Base-by-base conservation (phyloP, 1,140 invertebrate species). In the Elymnias hypermnestra region DNA sequence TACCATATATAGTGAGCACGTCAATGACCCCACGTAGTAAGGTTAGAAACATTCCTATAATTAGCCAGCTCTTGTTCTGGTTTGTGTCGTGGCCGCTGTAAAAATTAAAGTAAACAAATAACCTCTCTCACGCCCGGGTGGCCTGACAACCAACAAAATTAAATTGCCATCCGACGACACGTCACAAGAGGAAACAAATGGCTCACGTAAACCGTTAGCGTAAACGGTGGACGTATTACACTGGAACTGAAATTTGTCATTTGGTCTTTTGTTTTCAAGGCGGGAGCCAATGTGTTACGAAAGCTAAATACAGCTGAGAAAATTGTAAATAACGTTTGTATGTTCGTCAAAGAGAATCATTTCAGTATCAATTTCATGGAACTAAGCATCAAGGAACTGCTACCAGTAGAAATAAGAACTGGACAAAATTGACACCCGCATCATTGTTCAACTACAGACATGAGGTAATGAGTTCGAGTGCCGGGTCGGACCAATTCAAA, bases 41-140 rank as follows among this genome's bases (percentile, higher is more conserved):
- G 58, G 67, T 75, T 77, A 72, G 63, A 53, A 71, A 61, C 57
- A 48, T 28, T 36, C 66, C 78, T 79, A 83, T 63, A 71, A 70
- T 76, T 79, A 83, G 63, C 49, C 39, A 38, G 53, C 70, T 68
- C 73, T 76, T 66, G 72, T 56, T 83, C 78, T 83, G 78, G 73
- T 77, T 77, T 75, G 49, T 83, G 73, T 79, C 78, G 78, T 54
- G 78, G 78, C 63, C 52, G 74, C 72, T 72, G 73, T 83, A 83
- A 83, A 83, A 79, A 77, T 74, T 81, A 65, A 77, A 38, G 66
- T 83, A 83, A 83, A 83, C 75, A 83, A 79, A 69, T 65, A 72
- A 46, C 29, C 50, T 56, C 69, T 70, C 69, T 70, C 73, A 78
- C 71, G 68, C 65, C 53, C 67, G 78, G 75, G 78, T 79, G 78